Percentiles rank a stretch among this genome's conserved stretches.
phyloP scores from a whole-genome alignment of 2,797 vertebrate genomes.

The Sebastes taczanowskii region DNA sequence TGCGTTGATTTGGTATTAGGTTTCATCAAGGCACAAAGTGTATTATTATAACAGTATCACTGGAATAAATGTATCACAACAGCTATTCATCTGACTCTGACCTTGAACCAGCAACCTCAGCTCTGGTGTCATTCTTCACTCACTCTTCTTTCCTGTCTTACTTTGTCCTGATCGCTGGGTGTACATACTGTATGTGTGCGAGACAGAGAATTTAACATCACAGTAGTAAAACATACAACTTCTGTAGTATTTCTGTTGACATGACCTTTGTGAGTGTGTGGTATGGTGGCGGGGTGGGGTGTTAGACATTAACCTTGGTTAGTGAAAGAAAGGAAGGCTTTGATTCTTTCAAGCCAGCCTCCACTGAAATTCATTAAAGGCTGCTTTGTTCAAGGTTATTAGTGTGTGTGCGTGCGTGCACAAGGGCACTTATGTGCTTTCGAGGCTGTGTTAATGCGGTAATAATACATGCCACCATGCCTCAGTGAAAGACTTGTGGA shows the following conservation, averaged over 20 bases:
- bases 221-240: not conserved
- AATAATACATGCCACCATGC: slow-evolving; percentile 30
- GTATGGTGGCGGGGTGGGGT: not conserved
- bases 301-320: slow-evolving; percentile 64
- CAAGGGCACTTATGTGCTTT: slow-evolving; percentile 5
- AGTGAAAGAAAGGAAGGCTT: slow-evolving; percentile 60
- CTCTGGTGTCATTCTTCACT: slow-evolving; percentile 7
- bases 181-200: not conserved
- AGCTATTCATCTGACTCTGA: slow-evolving; percentile 44
- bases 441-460: slow-evolving; percentile 11
- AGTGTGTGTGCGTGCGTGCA: slow-evolving; percentile 7
- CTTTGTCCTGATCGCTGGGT: not conserved
- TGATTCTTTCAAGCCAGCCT: slow-evolving; percentile 42
- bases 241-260: slow-evolving; percentile 19
- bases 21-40: slow-evolving; percentile 15
- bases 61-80: slow-evolving; percentile 37
- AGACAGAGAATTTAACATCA: not conserved
- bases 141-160: slow-evolving; percentile 14
- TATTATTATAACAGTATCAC: slow-evolving; percentile 11
- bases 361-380: slow-evolving; percentile 67
- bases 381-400: slow-evolving; percentile 71
- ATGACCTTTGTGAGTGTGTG: slow-evolving; percentile 11
- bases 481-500: slow-evolving; percentile 3
- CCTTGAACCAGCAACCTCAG: slow-evolving; percentile 50
- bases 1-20: not conserved